Evolutionary conservation across 2,888 invertebrate genomes (phyloP).

Genomic region (Lithophane ornitopus): DNA sequence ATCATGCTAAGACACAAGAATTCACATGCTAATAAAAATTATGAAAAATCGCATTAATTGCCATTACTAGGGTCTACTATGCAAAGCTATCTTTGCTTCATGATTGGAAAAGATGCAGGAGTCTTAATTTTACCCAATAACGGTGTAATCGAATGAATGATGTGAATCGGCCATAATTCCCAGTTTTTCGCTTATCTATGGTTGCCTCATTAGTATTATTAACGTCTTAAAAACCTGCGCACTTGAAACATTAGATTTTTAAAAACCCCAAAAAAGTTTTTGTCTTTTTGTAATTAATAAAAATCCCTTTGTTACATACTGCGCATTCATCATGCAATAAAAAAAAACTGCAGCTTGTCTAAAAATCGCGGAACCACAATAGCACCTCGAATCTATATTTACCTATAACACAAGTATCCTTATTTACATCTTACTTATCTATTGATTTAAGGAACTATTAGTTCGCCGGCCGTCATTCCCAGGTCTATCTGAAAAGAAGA

Average conservation of each 20-base stretch:
- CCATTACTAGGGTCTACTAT: too few species aligned
- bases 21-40: too few species aligned
- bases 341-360: neutral
- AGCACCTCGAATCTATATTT: constrained; percentile 42
- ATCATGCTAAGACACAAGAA: too few species aligned
- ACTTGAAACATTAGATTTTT: neutral
- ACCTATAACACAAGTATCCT: constrained; percentile 4
- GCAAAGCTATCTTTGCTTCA: too few species aligned
- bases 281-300: neutral
- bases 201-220: neutral
- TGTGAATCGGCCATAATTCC: too few species aligned
- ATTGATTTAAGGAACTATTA: constrained; percentile 71
- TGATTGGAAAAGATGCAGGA: too few species aligned
- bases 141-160: too few species aligned
- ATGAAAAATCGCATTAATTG: too few species aligned
- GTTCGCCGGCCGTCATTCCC: constrained; percentile 69
- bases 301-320: too few species aligned
- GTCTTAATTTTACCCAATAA: too few species aligned
- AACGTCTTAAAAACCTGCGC: neutral
- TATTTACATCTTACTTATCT: constrained; percentile 34
- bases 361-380: constrained; percentile 38
- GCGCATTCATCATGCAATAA: too few species aligned
- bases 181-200: neutral
- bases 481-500: constrained; percentile 74
- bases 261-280: neutral